Conservation (phyloP, 2,113 vertebrate species). For the Psephotus haematonotus region DNA sequence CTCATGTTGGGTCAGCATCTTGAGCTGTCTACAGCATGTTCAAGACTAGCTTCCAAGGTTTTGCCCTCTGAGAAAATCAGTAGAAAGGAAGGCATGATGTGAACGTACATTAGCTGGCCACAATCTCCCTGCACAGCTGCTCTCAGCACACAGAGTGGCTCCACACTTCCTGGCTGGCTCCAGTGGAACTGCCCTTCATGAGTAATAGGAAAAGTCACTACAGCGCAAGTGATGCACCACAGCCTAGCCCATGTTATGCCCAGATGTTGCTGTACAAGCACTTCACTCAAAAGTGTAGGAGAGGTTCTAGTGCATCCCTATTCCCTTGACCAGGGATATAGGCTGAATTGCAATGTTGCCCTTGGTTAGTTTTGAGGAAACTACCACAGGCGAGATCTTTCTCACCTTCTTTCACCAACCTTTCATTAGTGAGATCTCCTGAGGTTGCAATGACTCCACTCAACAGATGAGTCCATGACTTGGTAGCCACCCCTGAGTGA, state of each 20-base stretch:
- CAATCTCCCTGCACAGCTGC: background rate
- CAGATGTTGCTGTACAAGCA: background rate
- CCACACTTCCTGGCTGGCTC: accelerated
- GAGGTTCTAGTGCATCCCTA: background rate
- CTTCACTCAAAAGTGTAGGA: background rate
- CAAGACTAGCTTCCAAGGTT: conserved; percentile 18
- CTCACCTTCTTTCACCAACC: background rate
- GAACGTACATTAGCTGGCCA: background rate
- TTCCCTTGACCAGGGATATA: background rate
- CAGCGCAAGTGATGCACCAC: background rate
- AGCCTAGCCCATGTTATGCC: accelerated
- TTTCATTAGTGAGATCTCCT: accelerated
- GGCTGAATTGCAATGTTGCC: background rate
- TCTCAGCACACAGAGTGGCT: background rate
- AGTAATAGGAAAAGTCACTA: background rate
- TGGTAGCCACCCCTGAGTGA: background rate
- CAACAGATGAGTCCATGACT: background rate
- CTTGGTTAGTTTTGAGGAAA: background rate
- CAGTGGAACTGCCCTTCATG: background rate
- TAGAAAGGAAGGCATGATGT: background rate
- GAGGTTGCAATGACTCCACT: background rate
- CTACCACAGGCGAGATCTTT: background rate
- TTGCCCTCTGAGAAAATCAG: conserved; percentile 26
- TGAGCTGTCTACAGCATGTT: conserved; percentile 39
- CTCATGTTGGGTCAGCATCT: conserved; percentile 52